Evolutionary conservation across 1,140 invertebrate species (phyloP), one percentile per base, ranked within the genome.

Genomic region (Phortica variegata): DNA sequence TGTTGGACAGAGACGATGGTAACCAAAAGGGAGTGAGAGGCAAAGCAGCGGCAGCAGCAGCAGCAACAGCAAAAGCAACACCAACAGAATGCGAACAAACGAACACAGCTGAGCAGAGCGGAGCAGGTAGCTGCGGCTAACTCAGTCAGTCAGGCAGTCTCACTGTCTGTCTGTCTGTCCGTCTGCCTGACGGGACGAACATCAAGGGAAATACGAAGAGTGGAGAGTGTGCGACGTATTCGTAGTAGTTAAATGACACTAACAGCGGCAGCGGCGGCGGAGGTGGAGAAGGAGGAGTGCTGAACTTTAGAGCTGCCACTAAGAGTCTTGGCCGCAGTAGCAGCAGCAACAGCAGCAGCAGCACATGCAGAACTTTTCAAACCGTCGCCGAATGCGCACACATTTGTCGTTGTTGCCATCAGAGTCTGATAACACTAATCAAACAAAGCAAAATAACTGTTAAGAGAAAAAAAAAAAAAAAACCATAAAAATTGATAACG

Each of bases 111-210:
- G 26, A 34, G 17, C 13, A 12, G 20, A 12, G 6, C 26, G 26
- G 6, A 29, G 15, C 15, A 13, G 54, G 37, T 32, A 42, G 34
- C 32, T 38, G 43, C 43, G 43, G 46, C 52, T 45, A 58, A 58
- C 49, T 61, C 49, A 58, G 38, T 38, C 41, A 49, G 43, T 59
- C 40, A 48, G 57, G 55, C 54, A 44, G 34, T n/a, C n/a, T n/a
- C n/a, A n/a, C n/a, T n/a, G n/a, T n/a, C n/a, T n/a, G n/a, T n/a
- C n/a, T n/a, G n/a, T n/a, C n/a, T n/a, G n/a, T n/a, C n/a, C n/a
- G n/a, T n/a, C n/a, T n/a, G n/a, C n/a, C n/a, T n/a, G n/a, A n/a
- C n/a, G n/a, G n/a, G n/a, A n/a, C 40, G 43, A 54, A 29, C 26
- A 12, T 29, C 26, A 6, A 29, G 12, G 12, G 32, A 34, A 26